A percentile compares a stretch with the other conserved stretches of the same genome.
Evolutionary conservation across 2,113 vertebrate genomes (phyloP).

Genomic region (Salvelinus namaycush): DNA sequence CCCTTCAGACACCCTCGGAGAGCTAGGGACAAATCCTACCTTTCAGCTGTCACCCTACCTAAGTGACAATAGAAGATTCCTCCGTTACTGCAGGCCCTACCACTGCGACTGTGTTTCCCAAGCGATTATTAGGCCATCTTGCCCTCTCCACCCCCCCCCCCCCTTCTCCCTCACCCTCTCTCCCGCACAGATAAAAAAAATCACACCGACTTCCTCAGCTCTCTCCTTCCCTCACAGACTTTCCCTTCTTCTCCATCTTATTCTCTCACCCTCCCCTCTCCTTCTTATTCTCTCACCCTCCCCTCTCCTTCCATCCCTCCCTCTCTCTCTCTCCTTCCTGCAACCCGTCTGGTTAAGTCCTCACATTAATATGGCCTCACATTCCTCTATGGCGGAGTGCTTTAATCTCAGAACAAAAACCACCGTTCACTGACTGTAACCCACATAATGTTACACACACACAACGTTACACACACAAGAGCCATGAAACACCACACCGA

Average conservation of each 20-base stretch:
- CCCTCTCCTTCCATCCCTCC: not conserved
- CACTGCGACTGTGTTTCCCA: not conserved
- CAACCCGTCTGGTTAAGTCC: not conserved
- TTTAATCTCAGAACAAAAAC: not conserved
- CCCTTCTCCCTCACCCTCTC: not conserved
- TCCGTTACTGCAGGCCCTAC: not conserved
- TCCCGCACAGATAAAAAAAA: not conserved
- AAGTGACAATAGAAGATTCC: no score
- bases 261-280: no score
- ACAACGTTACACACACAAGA: not conserved
- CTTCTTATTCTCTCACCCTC: no score
- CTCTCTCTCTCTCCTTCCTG: no score
- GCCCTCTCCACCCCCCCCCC: not conserved
- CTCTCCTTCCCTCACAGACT: not conserved
- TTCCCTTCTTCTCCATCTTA: not conserved
- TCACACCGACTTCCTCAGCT: no score
- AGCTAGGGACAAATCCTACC: no score
- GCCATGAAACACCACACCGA: no score
- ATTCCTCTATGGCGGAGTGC: not conserved
- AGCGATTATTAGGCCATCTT: not conserved
- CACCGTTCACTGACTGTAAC: not conserved
- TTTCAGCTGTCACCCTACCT: no score
- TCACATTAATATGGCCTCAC: not conserved
- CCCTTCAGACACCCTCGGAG: no score
- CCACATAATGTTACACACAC: not conserved